Base-by-base conservation (phyloP, 2,888 invertebrate species). In the Hipparchia semele region DNA sequence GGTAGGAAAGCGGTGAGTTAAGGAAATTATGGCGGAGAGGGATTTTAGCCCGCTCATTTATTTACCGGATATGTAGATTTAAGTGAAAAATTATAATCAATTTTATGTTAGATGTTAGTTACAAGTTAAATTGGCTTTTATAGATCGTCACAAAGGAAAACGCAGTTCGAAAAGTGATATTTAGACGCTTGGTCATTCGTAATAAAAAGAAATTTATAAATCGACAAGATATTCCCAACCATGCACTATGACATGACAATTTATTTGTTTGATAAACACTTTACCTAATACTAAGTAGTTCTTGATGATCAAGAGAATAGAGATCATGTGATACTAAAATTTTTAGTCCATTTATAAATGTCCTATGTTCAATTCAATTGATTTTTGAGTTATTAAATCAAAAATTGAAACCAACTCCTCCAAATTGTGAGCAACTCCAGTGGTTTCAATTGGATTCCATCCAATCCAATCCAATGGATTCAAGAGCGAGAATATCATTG, bases 1-100 rank as follows among this genome's bases (percentile, higher is more conserved):
- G 93, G 91, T 93, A 93, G 92, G 78, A 87, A 85, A 85, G 87
- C 94, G 94, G 94, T 94, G 94, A 94, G 94, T 92, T 92, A 83
- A 88, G 86, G 90, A 90, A 92, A 89, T 90, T 92, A 86, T 94
- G 94, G 94, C 94, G 94, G 92, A 90, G 94, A 94, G 94, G 94
- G 94, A 94, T 94, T 90, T 84, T 86, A 83, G 92, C 92, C 92
- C 94, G 89, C 89, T 91, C 90, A 82, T 84, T 84, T 81, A 86
- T 85, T 86, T 84, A 80, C 74, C 74, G 72, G 77, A 87, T 84
- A 88, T 83, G 80, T 90, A 90, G 85, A 80, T 81, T 78, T 89
- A 90, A 91, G 86, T 90, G 84, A 89, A 90, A 92, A 90, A 90
- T 88, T 92, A 89, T 91, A 91, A 90, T 87, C 88, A 84, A 85